Evolutionary conservation across 2,113 vertebrate genomes (phyloP), one percentile per base, ranked within the genome.

Genomic region (Thalassarche chlororhynchos): DNA sequence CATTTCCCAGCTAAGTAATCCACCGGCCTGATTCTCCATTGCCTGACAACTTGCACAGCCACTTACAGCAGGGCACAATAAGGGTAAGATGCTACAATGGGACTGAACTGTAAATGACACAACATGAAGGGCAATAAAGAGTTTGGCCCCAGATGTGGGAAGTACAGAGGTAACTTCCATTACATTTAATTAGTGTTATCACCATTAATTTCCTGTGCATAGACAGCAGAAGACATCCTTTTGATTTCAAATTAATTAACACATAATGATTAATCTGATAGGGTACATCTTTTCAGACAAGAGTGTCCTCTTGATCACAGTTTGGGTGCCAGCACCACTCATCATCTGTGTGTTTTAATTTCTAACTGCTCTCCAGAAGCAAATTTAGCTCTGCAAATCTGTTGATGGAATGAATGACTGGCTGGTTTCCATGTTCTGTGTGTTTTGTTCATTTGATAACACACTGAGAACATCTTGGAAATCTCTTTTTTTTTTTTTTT

Each of bases 321-420:
- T 97, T 96, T 96, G 96, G 95, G 88, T 95, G 93, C 92, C 94
- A 95, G 94, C 89, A 95, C 88, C 90, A 83, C 91, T 94, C 95
- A 91, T 96, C 85, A 96, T 94, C 88, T 96, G 85, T 87, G 82
- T 97, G 92, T 93, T 97, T 97, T 94, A 95, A 90, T 95, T 96
- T 91, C 89, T 93, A 93, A 95, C 82, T 90, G 78, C 85, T 97
- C 92, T 96, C 92, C 46, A 68, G 92, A 95, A 96, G 92, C 88
- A 97, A 96, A 95, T 96, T 95, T 96, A 93, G 92, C 88, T 96
- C 89, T 88, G 90, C 88, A 96, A 97, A 97, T 93, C 94, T 96
- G 94, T 96, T 6, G 47, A 52, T 86, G 62, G 91, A 93, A 93
- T 95, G 90, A 94, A 88, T 93, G 85, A 91, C 92, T 93, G 92